Evolutionary conservation across 2,113 vertebrate species (phyloP), one percentile per base, ranked within the genome.

Genomic region (Laterallus jamaicensis): DNA sequence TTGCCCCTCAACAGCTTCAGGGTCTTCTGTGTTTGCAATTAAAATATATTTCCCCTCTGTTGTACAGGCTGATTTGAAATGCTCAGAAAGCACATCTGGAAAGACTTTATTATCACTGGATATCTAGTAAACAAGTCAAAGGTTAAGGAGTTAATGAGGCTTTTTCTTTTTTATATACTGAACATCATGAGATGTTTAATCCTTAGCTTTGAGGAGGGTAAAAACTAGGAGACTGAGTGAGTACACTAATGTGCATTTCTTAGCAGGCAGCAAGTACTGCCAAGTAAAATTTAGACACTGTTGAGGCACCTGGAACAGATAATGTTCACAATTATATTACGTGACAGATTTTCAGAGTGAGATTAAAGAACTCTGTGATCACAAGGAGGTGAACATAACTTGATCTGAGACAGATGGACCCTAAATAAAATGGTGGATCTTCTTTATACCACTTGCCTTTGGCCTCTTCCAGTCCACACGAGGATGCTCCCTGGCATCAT

Each of bases 401-500:
- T 80, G 58, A 92, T 73, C 55, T 47, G n/a, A 94, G 32, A 6
- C 55, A 86, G 31, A 60, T 21, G 37, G 52, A 82, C 28, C 11
- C 29, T 81, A 59, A 64, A 93, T 89, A 22, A 88, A 90, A 77
- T 20, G 5, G 0, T 0, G 0, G 49, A 49, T 49, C 0, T 62
- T 87, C 88, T 93, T 96, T 49, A 54, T 62, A 78, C 28, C 71
- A 95, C 90, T 96, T 97, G 98, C 99, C 98, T 99, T 99, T 82
- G 99, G 98, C 81, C 98, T 98, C 93, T 98, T 99, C 97, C 99
- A 99, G 97, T 98, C 98, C 75, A 99, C 97, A 91, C 99, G 99
- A 83, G 99, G 98, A 89, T 98, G 98, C 74, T 99, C 99, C 85
- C 99, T 99, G 54, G 98, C 99, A 73, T 99, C 99, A 14, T 99